Evolutionary conservation across 92 coral and sea anemone genomes (phyloP).

Genomic region (Virgularia gustaviana): DNA sequence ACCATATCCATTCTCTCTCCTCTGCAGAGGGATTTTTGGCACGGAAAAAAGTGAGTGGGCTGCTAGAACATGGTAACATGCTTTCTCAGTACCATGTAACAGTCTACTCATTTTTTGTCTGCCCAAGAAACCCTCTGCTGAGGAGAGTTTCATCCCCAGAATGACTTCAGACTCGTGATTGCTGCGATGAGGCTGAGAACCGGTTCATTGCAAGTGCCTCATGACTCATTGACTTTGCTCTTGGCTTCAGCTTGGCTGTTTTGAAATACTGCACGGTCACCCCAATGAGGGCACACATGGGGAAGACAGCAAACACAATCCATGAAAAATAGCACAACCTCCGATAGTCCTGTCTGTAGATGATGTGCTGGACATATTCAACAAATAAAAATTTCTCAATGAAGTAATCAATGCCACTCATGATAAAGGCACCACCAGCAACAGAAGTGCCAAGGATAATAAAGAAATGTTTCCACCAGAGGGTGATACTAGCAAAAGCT

Average conservation of each 20-base stretch:
- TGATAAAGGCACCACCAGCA: conserved; percentile 72
- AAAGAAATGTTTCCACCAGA: conserved; percentile 92
- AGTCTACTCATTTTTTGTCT: no score
- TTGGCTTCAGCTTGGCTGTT: conserved; percentile 65
- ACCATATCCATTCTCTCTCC: no score
- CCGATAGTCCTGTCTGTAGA: conserved; percentile 52
- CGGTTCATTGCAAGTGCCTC: conserved; percentile 26
- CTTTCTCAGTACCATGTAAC: no score
- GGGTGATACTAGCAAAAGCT: conserved; percentile 69
- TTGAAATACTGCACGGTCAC: conserved; percentile 88
- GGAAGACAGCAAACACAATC: conserved; percentile 76
- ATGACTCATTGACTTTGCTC: conserved; percentile 37
- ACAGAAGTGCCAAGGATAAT: conserved; percentile 65
- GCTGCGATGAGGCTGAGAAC: conserved; percentile 8
- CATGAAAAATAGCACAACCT: conserved; percentile 77
- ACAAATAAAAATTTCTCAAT: conserved; percentile 76
- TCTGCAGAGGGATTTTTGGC: no score
- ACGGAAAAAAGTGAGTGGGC: no score
- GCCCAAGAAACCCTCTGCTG: no score
- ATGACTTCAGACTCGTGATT: conserved; percentile 6
- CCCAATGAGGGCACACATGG: conserved; percentile 64
- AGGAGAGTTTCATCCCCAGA: background rate
- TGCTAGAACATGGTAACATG: no score
- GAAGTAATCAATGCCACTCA: conserved; percentile 75
- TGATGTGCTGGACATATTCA: conserved; percentile 57